Base-by-base conservation (phyloP, 2,113 vertebrate species). In the Limnothrissa miodon region DNA sequence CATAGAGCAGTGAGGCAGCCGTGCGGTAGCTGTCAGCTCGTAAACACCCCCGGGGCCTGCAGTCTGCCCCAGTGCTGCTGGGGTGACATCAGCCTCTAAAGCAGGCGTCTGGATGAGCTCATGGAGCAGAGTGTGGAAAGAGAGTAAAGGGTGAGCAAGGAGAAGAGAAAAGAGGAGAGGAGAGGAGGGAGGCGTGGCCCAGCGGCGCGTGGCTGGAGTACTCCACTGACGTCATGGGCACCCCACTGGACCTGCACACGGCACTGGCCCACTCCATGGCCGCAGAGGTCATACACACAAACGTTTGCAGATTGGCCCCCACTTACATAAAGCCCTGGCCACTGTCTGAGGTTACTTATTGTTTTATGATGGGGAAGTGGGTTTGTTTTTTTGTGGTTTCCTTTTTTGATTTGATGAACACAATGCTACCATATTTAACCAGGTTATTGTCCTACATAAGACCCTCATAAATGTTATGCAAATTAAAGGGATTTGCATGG, bases 61-160 rank as follows among this genome's bases (percentile, higher is more conserved):
- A 74, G 66, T 33, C 66, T 74, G 33, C 66, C 66, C 66, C 66
- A 33, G 66, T 36, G 66, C 66, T 4, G 66, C 59, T 2, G 66
- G 66, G 66, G 25, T 74, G 66, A 74, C 66, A 74, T 74, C 66
- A 74, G 66, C 66, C 29, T 74, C 66, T 74, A 74, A 74, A 74
- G 66, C 66, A 74, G 66, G 66, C 25, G 33, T 74, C 66, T 74
- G 66, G 33, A 15, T 74, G 66, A 74, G 66, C 66, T 74, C 66
- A 74, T 74, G 66, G 66, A 74, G 66, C 36, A 15, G 66, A 36
- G 66, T 53, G 48, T 3, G 19, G 48, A 11, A 53, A 21, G 48
- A 53, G 48, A 53, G 48, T 3, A 53, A 11, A 21, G 48, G 19
- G 2, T 53, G 48, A 53, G 8, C 17, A 56, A 5, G 53, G 17